Conservation (phyloP, 2,888 invertebrate genomes). For the Apamea crenata region DNA sequence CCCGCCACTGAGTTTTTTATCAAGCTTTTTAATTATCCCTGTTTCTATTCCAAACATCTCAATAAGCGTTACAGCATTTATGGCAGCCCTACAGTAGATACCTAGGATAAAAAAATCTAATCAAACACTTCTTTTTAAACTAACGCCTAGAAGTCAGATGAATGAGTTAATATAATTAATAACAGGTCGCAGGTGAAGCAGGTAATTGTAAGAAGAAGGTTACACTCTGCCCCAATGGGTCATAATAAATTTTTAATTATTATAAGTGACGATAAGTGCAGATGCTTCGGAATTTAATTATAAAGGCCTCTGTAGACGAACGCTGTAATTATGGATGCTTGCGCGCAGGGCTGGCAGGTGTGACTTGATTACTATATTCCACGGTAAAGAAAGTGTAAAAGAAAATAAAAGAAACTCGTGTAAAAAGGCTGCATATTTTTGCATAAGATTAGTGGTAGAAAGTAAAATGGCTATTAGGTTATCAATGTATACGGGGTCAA, state of each 20-base stretch:
- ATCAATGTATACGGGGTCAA: background rate
- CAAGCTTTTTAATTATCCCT: background rate
- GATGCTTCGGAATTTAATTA: conserved; percentile 80
- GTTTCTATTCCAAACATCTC: background rate
- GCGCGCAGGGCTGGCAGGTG: conserved; percentile 52
- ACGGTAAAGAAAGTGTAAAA: conserved; percentile 10
- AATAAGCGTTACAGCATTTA: background rate
- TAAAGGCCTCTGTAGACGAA: conserved; percentile 65
- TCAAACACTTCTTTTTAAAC: background rate
- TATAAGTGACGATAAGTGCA: conserved; percentile 79
- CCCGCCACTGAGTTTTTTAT: background rate
- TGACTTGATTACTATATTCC: conserved; percentile 33
- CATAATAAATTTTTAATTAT: conserved; percentile 80
- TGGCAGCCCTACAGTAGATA: background rate
- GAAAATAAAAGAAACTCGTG: background rate
- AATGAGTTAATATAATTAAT: conserved; percentile 33
- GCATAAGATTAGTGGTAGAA: no score
- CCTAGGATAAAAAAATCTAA: background rate
- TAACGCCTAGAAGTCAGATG: background rate
- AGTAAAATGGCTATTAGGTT: background rate
- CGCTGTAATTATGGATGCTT: conserved; percentile 74
- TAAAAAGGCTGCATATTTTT: background rate
- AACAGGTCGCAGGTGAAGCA: conserved; percentile 30
- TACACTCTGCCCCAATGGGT: conserved; percentile 54
- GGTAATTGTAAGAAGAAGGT: conserved; percentile 52